phyloP scores from a whole-genome alignment of 2,797 vertebrate species.

The Aulostomus chinensis region DNA sequence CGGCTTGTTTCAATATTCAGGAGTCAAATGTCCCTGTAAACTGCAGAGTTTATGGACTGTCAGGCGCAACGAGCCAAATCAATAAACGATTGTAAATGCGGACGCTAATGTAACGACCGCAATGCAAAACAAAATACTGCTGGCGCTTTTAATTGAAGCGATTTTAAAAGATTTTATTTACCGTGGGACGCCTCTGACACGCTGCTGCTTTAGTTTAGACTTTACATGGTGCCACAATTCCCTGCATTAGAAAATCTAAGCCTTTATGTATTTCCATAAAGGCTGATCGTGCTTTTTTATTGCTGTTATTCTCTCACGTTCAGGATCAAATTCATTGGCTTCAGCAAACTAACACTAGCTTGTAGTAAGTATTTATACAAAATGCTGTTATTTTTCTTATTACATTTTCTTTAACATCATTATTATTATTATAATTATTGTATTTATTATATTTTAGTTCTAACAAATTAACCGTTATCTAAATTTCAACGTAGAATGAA shows the following conservation, averaged over 20 bases:
- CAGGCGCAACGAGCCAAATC: background rate
- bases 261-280: no score
- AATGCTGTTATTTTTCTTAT: no score
- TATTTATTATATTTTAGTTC: no score
- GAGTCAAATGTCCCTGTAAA: constrained; percentile 23
- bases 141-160: background rate
- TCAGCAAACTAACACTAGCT: no score
- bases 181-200: background rate
- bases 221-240: background rate
- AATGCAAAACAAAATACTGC: background rate
- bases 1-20: constrained; percentile 27
- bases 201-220: background rate
- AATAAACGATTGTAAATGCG: constrained; percentile 7
- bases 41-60: background rate
- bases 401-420: no score
- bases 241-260: background rate
- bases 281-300: no score
- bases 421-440: no score
- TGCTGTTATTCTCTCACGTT: no score
- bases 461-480: no score
- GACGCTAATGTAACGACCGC: background rate
- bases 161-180: constrained; percentile 3
- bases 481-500: no score
- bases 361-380: no score
- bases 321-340: no score